A percentile compares a stretch with the other conserved stretches of the same genome.
phyloP scores from a whole-genome alignment of 2,113 vertebrate species.

The Thermophis baileyi region DNA sequence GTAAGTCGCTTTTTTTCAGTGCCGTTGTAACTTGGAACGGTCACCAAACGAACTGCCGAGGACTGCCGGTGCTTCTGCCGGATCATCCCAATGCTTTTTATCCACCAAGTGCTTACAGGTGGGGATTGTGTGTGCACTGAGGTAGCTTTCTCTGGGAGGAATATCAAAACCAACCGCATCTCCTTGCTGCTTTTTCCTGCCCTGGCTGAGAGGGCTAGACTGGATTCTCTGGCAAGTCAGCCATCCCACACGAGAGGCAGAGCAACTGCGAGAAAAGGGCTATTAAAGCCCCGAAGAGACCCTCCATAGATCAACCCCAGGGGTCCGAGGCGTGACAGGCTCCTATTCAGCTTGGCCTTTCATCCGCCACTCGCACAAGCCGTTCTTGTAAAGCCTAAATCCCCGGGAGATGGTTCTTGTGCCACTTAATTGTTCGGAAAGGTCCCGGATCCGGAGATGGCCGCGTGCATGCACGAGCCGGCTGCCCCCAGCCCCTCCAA shows the following conservation, averaged over 20 bases:
- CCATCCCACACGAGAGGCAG: not conserved
- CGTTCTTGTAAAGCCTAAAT: conserved; percentile 48
- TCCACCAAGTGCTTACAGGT: not conserved
- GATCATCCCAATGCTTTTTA: not conserved
- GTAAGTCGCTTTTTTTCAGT: too few relatives aligned
- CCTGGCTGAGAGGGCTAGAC: not conserved
- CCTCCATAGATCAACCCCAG: not conserved
- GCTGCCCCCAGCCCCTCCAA: not conserved
- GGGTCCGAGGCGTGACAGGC: fast-evolving
- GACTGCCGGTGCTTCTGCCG: not conserved
- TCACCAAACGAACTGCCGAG: too few relatives aligned
- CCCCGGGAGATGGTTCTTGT: conserved; percentile 44
- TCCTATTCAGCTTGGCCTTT: not conserved
- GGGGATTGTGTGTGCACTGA: too few relatives aligned
- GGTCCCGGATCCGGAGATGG: fast-evolving
- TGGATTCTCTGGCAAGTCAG: not conserved
- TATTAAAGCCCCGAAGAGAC: not conserved
- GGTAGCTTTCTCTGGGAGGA: not conserved
- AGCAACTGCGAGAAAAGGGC: not conserved
- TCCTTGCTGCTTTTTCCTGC: too few relatives aligned
- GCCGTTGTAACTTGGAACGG: too few relatives aligned
- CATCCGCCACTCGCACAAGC: not conserved
- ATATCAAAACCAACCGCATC: not conserved
- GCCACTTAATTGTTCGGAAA: conserved; percentile 16
- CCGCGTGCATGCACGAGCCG: fast-evolving